Percentiles rank a stretch among this genome's conserved stretches.
These are phyloP conservation scores for Sinocyclocheilus maitianheensis DNA, from an alignment of 2,113 vertebrate genomes.

Conservation along the genomic window DNA sequence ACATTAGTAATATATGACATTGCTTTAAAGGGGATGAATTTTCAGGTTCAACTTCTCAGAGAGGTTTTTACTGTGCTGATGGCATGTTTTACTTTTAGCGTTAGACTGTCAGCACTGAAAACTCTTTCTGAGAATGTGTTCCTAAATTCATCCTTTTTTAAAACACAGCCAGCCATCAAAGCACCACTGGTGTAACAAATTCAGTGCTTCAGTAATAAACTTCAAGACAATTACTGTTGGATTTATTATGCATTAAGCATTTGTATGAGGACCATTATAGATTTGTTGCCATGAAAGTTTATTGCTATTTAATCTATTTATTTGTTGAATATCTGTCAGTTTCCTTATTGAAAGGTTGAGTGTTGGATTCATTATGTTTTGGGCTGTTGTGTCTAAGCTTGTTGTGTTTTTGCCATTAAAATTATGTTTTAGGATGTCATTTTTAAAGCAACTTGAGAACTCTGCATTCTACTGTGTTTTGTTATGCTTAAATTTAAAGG, in stretches of 20 bases:
- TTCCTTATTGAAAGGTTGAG: neutral
- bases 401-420: neutral
- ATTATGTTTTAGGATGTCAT: no score
- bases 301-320: neutral
- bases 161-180: neutral
- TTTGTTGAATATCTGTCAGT: neutral
- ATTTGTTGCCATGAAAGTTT: neutral
- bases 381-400: neutral
- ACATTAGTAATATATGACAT: neutral
- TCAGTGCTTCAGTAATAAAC: neutral
- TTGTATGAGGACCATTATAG: conserved; percentile 1
- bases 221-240: neutral
- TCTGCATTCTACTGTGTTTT: neutral
- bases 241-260: neutral
- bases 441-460: neutral
- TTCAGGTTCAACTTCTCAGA: neutral
- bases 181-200: neutral
- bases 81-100: neutral
- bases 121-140: neutral
- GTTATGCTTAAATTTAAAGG: neutral
- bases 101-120: neutral
- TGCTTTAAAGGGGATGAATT: neutral
- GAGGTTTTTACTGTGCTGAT: neutral
- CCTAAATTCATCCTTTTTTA: neutral
- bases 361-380: neutral